phyloP scores from a whole-genome alignment of 2,113 vertebrate species.

The Synchiropus splendidus region DNA sequence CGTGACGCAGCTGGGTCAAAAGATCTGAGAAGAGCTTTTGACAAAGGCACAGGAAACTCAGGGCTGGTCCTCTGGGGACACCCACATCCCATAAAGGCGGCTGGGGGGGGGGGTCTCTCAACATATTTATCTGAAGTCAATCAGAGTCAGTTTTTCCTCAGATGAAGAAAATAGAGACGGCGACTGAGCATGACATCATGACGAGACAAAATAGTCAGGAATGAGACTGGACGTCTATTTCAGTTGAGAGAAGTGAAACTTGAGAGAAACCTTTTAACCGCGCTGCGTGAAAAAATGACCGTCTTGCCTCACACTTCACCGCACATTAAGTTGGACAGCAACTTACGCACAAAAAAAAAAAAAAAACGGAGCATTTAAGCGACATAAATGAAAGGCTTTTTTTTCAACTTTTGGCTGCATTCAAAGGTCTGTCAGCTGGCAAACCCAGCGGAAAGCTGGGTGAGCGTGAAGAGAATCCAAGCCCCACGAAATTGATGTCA shows the following conservation, averaged over 20 bases:
- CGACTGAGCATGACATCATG: conserved; percentile 3
- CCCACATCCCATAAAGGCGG: conserved; percentile 13
- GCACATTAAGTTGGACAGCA: conserved; percentile 14
- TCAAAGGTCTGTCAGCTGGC: conserved; percentile 35
- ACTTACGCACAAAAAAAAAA: conserved; percentile 25
- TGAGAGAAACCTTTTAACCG: too few species aligned
- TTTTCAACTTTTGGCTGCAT: conserved; percentile 50
- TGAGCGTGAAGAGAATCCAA: conserved; percentile 19
- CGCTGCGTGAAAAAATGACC: too few species aligned
- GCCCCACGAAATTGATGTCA: conserved; percentile 6
- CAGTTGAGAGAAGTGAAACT: conserved; percentile 6
- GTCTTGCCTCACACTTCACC: conserved; percentile 7
- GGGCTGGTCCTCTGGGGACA: conserved; percentile 42
- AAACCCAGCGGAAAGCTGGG: conserved; percentile 44
- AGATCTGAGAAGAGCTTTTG: conserved; percentile 46
- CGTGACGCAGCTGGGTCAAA: conserved; percentile 32
- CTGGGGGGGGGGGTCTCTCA: conserved; percentile 24
- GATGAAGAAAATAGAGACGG: conserved; percentile 10
- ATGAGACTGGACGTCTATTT: conserved; percentile 28
- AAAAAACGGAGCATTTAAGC: conserved; percentile 37
- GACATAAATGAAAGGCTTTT: conserved; percentile 43
- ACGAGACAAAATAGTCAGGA: conserved; percentile 4
- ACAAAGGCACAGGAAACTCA: conserved; percentile 53
- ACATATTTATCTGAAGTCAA: conserved; percentile 26
- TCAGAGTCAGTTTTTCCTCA: conserved; percentile 22